Evolutionary conservation across 2,113 vertebrate genomes (phyloP), one percentile per base, ranked within the genome.

Genomic region (Microtus ochrogaster): DNA sequence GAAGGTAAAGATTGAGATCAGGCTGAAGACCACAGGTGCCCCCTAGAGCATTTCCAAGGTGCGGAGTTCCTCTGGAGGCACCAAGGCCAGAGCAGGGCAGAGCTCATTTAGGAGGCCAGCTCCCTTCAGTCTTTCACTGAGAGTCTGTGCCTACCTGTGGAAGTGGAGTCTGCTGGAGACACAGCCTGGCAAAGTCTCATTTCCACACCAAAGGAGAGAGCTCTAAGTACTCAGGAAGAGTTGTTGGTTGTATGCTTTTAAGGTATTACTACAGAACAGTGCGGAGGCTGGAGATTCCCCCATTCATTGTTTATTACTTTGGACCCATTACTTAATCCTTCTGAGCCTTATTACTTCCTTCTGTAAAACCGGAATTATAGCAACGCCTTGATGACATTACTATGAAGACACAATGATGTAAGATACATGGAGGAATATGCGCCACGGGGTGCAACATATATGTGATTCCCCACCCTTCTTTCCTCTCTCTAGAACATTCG

Each of bases 321-420:
- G 33, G 76, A 61, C 61, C 91, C 89, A 88, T 92, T 61, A 68
- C 61, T 92, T 90, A 77, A 82, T 92, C 87, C 93, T 66, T 61
- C 58, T 88, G 82, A 94, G 28, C 47, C 92, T 95, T 89, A 88
- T 94, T 95, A 72, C 52, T 84, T 36, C 79, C 41, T 11, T 92
- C 95, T 96, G 55, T 94, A 92, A 96, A 94, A 96, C 92, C 79
- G 95, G 72, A 72, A 94, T 94, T 94, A 83, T 26, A 90, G 63
- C 17, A 26, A 8, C 26, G 24, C 41, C 26, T 94, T 33, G 81
- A 47, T 65, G 82, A 44, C 73, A 93, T 9, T 83, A 58, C 55
- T 63, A n/a, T 63, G 91, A 91, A 92, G 41, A 92, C 21, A 7
- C 5, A 78, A 6, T 89, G 83, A 89, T 21, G 89, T 85, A 87